These are phyloP conservation scores for Todiramphus saurophagus DNA, from an alignment of 2,113 vertebrate genomes.

Conservation along the genomic window DNA sequence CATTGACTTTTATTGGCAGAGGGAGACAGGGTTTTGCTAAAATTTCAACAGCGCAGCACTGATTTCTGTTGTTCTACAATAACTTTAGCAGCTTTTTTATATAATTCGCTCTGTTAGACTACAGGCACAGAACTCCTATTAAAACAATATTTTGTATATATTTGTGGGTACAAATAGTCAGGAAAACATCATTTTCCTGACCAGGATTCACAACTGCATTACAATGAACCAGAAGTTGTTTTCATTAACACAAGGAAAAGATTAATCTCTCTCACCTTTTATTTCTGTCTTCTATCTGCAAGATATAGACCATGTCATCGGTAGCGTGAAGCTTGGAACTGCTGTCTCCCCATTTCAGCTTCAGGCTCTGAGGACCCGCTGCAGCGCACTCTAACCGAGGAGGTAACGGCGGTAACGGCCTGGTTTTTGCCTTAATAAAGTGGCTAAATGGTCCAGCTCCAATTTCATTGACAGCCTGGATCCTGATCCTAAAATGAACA, in stretches of 20 bases:
- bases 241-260: background rate
- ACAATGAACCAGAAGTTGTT: background rate
- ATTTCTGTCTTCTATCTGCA: conserved; percentile 94
- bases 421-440: conserved; percentile 86
- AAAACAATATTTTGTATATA: background rate
- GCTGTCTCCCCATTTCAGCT: conserved; percentile 95
- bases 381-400: conserved; percentile 93
- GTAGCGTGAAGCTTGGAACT: conserved; percentile 76
- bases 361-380: conserved; percentile 94
- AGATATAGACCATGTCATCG: conserved; percentile 86
- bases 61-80: background rate
- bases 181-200: background rate
- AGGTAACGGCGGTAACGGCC: conserved; percentile 88
- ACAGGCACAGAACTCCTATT: background rate
- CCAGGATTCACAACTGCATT: background rate
- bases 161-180: background rate
- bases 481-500: conserved; percentile 79
- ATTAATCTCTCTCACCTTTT: conserved; percentile 79
- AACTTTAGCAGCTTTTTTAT: background rate
- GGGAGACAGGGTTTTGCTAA: background rate
- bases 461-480: conserved; percentile 92
- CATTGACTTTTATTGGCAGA: background rate
- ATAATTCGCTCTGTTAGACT: background rate
- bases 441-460: conserved; percentile 89
- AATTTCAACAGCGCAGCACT: background rate